These are phyloP conservation scores for Coracias cyanogaster DNA, from an alignment of 2,797 vertebrate genomes.

Conservation along the genomic window DNA sequence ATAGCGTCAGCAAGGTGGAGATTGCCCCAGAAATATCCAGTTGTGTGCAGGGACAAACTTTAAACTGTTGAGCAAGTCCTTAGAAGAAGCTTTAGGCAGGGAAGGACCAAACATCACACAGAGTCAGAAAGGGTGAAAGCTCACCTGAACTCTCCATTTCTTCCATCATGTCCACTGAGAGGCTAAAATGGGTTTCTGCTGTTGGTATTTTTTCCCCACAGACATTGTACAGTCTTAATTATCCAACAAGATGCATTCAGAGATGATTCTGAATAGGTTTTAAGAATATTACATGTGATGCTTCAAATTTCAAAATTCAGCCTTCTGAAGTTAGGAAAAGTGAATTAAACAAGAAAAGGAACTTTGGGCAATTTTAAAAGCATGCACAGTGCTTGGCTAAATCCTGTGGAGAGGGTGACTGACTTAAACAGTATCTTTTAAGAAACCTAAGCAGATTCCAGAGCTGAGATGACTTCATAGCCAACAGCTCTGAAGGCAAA, in stretches of 20 bases:
- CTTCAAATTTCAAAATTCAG: not conserved
- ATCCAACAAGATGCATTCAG: not conserved
- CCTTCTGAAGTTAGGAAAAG: not conserved
- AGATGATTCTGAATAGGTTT: not conserved
- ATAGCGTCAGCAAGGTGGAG: not conserved
- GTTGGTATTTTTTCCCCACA: accelerated
- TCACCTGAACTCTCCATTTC: not conserved
- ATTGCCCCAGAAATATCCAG: not conserved
- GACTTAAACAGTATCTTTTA: not conserved
- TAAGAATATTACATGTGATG: not conserved
- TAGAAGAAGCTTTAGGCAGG: not conserved
- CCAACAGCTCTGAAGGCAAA: not conserved
- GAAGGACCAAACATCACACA: accelerated
- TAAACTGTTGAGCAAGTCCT: not conserved
- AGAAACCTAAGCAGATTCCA: not conserved
- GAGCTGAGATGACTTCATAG: not conserved
- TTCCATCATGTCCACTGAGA: not conserved
- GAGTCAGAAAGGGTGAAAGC: not conserved
- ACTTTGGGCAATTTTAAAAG: not conserved
- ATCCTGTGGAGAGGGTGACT: not conserved
- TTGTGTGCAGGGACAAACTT: not conserved
- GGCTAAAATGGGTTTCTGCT: not conserved
- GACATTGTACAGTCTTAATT: not conserved
- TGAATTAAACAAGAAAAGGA: not conserved
- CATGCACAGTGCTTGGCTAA: not conserved